Evolutionary conservation across 37 sponge, comb jelly and placozoan genomes (phyloP).

Genomic region (Mnemiopsis leidyi): DNA sequence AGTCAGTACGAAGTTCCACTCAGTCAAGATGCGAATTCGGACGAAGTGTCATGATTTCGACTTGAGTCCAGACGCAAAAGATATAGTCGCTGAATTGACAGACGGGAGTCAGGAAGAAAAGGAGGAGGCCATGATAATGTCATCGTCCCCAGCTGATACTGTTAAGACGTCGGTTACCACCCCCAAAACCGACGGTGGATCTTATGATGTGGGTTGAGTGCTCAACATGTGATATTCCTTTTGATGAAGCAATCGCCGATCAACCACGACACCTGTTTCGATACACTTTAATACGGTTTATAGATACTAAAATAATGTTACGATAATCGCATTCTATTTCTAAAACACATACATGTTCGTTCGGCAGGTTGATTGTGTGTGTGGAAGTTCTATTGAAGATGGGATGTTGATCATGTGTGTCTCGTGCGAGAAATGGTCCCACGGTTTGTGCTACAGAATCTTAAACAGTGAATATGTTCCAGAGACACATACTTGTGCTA

Average conservation of each 20-base stretch:
- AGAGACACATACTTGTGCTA: conserved; percentile 34
- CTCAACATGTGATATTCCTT: too few relatives aligned
- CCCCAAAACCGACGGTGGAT: conserved; percentile 19
- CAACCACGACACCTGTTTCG: too few relatives aligned
- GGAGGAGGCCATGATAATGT: background rate
- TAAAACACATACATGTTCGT: too few relatives aligned
- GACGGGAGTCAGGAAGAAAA: conserved; percentile 35
- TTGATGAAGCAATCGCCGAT: too few relatives aligned
- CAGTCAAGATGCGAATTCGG: conserved; percentile 80
- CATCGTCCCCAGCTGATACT: conserved; percentile 6
- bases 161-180: conserved; percentile 1
- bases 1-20: conserved; percentile 52
- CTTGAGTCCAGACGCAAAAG: conserved; percentile 54
- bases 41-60: conserved; percentile 74
- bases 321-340: too few relatives aligned
- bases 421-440: conserved; percentile 51
- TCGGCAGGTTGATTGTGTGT: conserved; percentile 54
- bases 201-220: conserved; percentile 22
- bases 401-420: conserved; percentile 55
- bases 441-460: conserved; percentile 45
- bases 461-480: background rate
- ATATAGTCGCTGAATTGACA: conserved; percentile 32
- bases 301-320: too few relatives aligned
- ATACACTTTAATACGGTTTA: too few relatives aligned
- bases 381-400: conserved; percentile 58